Percentiles rank a stretch among this genome's conserved stretches.
These are phyloP conservation scores for Sylvilagus bachmani DNA, from an alignment of 2,113 vertebrate genomes.

Conservation along the genomic window DNA sequence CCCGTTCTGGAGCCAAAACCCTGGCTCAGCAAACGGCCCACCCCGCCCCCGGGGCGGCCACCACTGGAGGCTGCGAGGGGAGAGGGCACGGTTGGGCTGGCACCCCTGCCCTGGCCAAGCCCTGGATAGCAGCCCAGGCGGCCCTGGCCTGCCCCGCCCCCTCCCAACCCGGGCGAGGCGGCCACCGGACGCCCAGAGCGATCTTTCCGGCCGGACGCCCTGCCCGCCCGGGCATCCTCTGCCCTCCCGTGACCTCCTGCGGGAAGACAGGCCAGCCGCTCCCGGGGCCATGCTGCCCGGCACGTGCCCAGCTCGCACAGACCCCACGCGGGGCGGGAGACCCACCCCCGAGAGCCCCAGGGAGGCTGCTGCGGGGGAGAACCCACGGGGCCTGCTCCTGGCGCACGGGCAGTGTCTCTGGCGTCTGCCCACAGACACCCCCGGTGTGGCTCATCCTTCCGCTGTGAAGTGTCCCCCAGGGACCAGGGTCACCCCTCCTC, in stretches of 20 bases:
- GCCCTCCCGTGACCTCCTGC: conserved; percentile 80
- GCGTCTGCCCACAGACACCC: rapidly evolving
- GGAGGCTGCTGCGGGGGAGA: rapidly evolving
- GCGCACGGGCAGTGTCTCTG: background rate
- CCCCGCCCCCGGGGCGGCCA: background rate
- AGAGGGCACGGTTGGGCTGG: background rate
- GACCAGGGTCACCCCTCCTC: rapidly evolving
- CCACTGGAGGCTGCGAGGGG: conserved; percentile 16
- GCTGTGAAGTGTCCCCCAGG: rapidly evolving
- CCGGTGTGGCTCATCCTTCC: too few species aligned
- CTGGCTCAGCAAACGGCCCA: conserved; percentile 70
- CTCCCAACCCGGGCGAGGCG: background rate
- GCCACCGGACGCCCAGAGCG: conserved; percentile 41
- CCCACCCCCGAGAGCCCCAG: background rate
- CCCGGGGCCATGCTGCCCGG: rapidly evolving
- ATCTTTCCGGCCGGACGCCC: conserved; percentile 67
- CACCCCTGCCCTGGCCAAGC: background rate
- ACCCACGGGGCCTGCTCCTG: background rate
- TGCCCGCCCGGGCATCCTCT: conserved; percentile 69
- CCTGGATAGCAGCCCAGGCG: background rate
- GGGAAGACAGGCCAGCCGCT: background rate
- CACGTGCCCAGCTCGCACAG: background rate
- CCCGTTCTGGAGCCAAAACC: conserved; percentile 83
- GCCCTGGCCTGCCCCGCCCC: background rate
- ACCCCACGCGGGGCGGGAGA: background rate